These are phyloP conservation scores for Chrysocyon brachyurus DNA, from an alignment of 2,797 vertebrate species.

Conservation along the genomic window DNA sequence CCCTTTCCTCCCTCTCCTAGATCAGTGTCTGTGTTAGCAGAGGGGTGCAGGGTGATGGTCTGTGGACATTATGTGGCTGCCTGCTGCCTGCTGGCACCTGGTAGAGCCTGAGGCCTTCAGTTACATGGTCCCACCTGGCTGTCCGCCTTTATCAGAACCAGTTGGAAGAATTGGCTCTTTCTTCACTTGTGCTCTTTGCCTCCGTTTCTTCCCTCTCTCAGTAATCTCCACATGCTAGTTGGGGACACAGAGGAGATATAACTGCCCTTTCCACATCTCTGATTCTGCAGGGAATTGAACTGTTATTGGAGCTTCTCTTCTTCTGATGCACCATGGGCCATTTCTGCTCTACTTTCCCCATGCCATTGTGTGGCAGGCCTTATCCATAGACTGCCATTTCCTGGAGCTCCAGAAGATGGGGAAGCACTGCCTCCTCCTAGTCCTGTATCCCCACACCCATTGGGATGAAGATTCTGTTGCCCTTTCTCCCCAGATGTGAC, in stretches of 20 bases:
- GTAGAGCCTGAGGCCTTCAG: not conserved
- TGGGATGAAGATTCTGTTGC: not conserved
- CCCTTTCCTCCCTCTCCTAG: not conserved
- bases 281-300: not conserved
- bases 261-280: not conserved
- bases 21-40: not conserved
- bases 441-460: not conserved
- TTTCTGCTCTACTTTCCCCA: not conserved
- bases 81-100: rapidly evolving
- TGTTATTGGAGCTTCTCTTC: not conserved
- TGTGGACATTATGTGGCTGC: not conserved
- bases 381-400: not conserved
- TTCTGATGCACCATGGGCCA: too few species aligned
- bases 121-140: not conserved
- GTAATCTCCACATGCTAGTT: not conserved
- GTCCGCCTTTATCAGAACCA: not conserved
- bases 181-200: not conserved
- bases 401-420: not conserved
- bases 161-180: not conserved
- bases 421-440: too few species aligned
- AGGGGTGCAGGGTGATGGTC: not conserved
- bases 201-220: not conserved
- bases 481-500: not conserved
- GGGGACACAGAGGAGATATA: rapidly evolving
- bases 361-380: not conserved